Conservation (phyloP, 2,797 vertebrate species). For the Danionella dracula region DNA sequence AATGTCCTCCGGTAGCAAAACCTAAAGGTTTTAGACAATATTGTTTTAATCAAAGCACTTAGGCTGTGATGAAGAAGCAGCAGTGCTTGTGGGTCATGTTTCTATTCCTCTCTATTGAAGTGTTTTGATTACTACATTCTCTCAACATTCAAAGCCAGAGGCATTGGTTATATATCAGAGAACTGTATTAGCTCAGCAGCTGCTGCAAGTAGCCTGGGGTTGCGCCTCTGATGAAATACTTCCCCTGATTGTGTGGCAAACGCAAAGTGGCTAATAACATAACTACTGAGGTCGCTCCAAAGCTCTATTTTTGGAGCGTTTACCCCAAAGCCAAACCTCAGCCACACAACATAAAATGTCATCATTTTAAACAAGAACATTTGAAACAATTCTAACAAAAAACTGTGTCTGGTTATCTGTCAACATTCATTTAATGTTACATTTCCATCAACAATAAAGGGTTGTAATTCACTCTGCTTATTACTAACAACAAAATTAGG, state of each 20-base stretch:
- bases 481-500: too few relatives aligned
- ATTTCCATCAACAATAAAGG: too few relatives aligned
- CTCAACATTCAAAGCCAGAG: conserved; percentile 22
- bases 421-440: too few relatives aligned
- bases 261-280: not conserved
- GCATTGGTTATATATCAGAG: conserved; percentile 34
- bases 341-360: too few relatives aligned
- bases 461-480: too few relatives aligned
- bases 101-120: conserved; percentile 2
- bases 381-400: too few relatives aligned
- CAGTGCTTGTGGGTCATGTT: not conserved
- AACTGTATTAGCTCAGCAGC: conserved; percentile 32
- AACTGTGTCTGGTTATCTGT: too few relatives aligned
- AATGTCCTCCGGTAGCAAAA: conserved; percentile 40
- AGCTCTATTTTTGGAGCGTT: not conserved
- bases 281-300: not conserved
- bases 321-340: not conserved
- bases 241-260: not conserved
- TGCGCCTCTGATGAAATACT: conserved; percentile 7
- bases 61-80: conserved; percentile 34
- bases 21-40: conserved; percentile 30
- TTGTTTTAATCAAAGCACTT: conserved; percentile 37
- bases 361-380: too few relatives aligned
- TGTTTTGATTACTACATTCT: conserved; percentile 19
- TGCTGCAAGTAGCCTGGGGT: conserved; percentile 2